Percentiles rank a stretch among this genome's conserved stretches.
Evolutionary conservation across 1,140 invertebrate species (phyloP).

Genomic region (Ylistrum balloti): DNA sequence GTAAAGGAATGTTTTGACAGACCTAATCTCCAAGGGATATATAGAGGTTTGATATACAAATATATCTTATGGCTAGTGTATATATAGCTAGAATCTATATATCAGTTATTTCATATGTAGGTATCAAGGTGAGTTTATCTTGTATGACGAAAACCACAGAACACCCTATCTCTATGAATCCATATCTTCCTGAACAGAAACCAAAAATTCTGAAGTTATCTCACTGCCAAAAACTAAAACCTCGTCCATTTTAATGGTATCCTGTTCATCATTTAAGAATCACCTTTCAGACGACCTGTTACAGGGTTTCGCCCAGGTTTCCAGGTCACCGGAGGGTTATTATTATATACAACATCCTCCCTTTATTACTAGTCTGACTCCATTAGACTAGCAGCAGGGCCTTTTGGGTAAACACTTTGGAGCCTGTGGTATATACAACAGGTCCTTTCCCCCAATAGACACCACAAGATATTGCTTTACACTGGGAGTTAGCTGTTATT

Average conservation of each 20-base stretch:
- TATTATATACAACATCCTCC: constrained; percentile 33
- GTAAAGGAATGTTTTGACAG: background rate
- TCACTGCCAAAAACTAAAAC: constrained; percentile 29
- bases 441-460: background rate
- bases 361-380: constrained; percentile 6
- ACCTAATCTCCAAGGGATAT: background rate
- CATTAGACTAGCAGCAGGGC: constrained; percentile 36
- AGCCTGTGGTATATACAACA: background rate
- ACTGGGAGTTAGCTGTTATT: too few relatives aligned
- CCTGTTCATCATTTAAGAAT: background rate
- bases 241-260: constrained; percentile 33
- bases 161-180: constrained; percentile 22
- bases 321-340: constrained; percentile 7
- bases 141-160: background rate
- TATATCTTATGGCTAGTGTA: background rate
- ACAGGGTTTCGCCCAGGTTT: constrained; percentile 36
- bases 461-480: background rate
- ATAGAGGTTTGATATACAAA: background rate
- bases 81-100: background rate
- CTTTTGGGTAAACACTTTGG: constrained; percentile 23
- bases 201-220: background rate
- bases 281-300: background rate
- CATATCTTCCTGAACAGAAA: background rate
- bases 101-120: constrained; percentile 28
- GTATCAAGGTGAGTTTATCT: constrained; percentile 38